phyloP scores from a whole-genome alignment of 2,113 vertebrate genomes.

The Naja naja region DNA sequence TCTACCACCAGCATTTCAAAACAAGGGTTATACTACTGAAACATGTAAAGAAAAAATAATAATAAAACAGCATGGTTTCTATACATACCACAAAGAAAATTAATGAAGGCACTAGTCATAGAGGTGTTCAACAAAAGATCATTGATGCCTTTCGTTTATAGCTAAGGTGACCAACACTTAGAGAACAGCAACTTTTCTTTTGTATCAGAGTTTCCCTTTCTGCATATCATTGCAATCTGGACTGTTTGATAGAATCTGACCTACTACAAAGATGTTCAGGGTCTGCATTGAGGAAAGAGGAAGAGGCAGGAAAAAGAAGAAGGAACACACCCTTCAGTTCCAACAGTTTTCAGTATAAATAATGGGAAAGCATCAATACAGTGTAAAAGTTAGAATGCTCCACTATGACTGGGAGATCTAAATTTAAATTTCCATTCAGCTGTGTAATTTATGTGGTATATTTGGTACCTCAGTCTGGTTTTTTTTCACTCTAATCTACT shows the following conservation, averaged over 20 bases:
- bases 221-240: neutral
- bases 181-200: too few species aligned
- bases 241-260: neutral
- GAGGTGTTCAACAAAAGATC: neutral
- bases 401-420: neutral
- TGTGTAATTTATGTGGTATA: neutral
- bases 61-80: neutral
- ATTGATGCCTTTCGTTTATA: neutral
- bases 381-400: neutral
- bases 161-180: neutral
- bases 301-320: neutral
- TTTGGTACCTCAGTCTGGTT: neutral
- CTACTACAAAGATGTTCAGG: neutral
- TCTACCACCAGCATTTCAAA: conserved; percentile 1
- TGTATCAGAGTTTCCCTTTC: neutral
- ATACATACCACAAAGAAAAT: neutral
- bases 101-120: conserved; percentile 5
- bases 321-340: neutral
- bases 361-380: neutral
- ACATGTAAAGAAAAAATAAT: neutral
- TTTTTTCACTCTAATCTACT: neutral
- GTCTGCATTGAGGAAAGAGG: neutral
- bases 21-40: neutral
- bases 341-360: neutral
- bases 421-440: neutral